Conservation (phyloP, 2,113 vertebrate species). For the Grammomys surdaster region DNA sequence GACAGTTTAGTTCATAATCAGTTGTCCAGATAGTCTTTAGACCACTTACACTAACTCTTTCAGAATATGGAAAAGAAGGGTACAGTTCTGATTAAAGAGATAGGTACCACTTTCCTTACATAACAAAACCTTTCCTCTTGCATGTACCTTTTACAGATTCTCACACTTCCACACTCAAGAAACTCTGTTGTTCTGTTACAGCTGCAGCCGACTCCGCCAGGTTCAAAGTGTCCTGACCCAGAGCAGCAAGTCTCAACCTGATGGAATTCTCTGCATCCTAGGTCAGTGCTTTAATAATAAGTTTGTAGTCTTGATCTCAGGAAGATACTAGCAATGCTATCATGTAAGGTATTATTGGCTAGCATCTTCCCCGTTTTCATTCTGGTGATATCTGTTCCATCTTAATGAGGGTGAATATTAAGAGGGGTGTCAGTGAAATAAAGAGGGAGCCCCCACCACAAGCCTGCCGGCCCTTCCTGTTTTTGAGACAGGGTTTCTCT, state of each 20-base stretch:
- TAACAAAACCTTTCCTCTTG: background rate
- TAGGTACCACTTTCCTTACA: background rate
- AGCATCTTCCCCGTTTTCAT: background rate
- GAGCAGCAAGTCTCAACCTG: constrained; percentile 89
- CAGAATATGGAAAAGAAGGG: constrained; percentile 7
- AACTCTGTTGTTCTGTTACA: constrained; percentile 83
- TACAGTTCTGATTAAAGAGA: constrained; percentile 6
- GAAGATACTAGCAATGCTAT: background rate
- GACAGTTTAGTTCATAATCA: constrained; percentile 4
- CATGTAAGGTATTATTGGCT: background rate
- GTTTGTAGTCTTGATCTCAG: background rate
- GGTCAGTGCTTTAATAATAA: constrained; percentile 86
- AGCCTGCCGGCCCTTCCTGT: no score
- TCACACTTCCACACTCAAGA: background rate
- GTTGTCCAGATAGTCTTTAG: background rate
- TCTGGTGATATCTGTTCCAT: constrained; percentile 28
- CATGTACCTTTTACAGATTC: background rate
- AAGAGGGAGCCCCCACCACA: background rate
- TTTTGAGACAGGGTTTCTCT: no score
- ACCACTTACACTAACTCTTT: background rate
- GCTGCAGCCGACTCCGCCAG: constrained; percentile 93
- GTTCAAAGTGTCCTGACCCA: constrained; percentile 93
- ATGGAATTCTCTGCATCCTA: constrained; percentile 96
- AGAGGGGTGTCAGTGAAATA: background rate
- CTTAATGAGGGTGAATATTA: constrained; percentile 2